Evolutionary conservation across 2,797 vertebrate genomes (phyloP), one percentile per base, ranked within the genome.

Genomic region (Gambusia yucatana): DNA sequence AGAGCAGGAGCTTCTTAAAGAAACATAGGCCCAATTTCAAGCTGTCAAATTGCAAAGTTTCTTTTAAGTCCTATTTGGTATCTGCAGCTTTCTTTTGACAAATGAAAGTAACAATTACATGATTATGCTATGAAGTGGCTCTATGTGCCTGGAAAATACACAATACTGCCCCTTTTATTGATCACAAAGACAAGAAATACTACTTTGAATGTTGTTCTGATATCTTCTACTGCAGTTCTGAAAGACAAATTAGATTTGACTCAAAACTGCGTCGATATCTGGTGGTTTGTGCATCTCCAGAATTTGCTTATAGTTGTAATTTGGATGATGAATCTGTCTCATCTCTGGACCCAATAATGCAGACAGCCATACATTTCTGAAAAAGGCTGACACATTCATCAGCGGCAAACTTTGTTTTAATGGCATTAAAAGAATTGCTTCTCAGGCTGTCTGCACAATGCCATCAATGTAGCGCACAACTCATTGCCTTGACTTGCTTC

Each of bases 401-500:
- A n/a, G n/a, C 17, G 44, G 28, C 8, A 25, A 9, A 72, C 52
- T 33, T 46, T 39, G 61, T 47, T 75, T 25, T 25, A 3, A 63
- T 44, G 33, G 9, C 22, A 72, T 11, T 72, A 25, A 75, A 63
- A 43, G 9, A 82, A 72, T 41, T 2, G 10, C 39, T 71, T 44
- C n/a, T 50, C 9, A 28, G 43, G 50, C 41, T 30, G 80, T 65
- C 3, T 55, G 72, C 70, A 65, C 17, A 61, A 67, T 22, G 6
- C 5, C 30, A 76, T 33, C 20, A 43, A 65, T n/a, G 44, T 76
- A 55, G 11, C 16, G 7, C 41, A 36, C 39, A 47, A 9, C 69
- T 43, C 52, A 65, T 17, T 80, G 30, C 70, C 61, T 71, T 25
- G 44, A 36, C 39, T 59, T 75, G 22, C 67, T 87, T 73, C 25